These are phyloP conservation scores for Ptychadena robeensis DNA, from an alignment of 2,797 vertebrate genomes.

Conservation along the genomic window DNA sequence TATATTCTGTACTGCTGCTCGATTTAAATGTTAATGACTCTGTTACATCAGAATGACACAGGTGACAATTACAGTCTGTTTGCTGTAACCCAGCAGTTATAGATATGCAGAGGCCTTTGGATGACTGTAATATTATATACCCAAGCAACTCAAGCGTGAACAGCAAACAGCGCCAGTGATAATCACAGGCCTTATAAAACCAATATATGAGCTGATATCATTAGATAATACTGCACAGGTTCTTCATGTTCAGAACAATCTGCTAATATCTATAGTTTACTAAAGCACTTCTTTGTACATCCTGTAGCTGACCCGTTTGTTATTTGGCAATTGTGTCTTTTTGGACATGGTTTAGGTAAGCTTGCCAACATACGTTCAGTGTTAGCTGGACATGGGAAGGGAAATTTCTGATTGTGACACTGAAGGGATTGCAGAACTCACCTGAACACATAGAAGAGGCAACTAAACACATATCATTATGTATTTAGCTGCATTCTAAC, in stretches of 20 bases:
- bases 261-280: neutral
- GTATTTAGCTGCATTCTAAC: too few relatives aligned
- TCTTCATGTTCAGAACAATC: neutral
- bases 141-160: slow-evolving; percentile 35
- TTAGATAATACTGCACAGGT: slow-evolving; percentile 9
- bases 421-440: too few relatives aligned
- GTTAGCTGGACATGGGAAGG: neutral
- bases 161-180: slow-evolving; percentile 52
- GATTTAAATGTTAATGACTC: slow-evolving; percentile 45
- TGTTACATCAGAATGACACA: slow-evolving; percentile 37
- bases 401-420: too few relatives aligned
- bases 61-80: slow-evolving; percentile 39
- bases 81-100: slow-evolving; percentile 56
- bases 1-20: neutral
- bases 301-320: neutral
- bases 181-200: slow-evolving; percentile 41
- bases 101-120: slow-evolving; percentile 42
- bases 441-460: too few relatives aligned
- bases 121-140: slow-evolving; percentile 16
- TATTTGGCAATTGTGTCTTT: neutral
- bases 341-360: neutral
- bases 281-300: neutral
- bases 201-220: slow-evolving; percentile 31
- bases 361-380: neutral
- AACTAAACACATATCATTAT: too few relatives aligned